Percentiles rank a stretch among this genome's conserved stretches.
Evolutionary conservation across 2,797 vertebrate species (phyloP).

Genomic region (Prionace glauca): DNA sequence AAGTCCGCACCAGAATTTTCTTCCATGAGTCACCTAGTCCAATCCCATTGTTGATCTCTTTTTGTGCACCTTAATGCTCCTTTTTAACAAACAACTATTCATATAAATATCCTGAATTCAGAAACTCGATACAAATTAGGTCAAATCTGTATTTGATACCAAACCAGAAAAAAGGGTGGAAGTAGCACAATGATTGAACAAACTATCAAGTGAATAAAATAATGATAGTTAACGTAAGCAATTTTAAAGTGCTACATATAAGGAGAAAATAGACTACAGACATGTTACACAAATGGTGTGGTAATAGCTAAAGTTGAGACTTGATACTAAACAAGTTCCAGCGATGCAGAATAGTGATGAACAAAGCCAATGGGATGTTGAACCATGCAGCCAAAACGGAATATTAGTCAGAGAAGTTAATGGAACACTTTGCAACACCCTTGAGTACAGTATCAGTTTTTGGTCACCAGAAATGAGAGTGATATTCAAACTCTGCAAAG

Average conservation of each 20-base stretch:
- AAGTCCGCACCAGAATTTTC: background rate
- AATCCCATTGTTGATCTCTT: background rate
- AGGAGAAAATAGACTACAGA: background rate
- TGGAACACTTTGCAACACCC: background rate
- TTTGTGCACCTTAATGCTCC: background rate
- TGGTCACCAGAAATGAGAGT: background rate
- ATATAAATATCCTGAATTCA: background rate
- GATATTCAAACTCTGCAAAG: background rate
- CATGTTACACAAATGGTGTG: background rate
- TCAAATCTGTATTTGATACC: background rate
- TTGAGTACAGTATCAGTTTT: background rate
- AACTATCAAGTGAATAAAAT: background rate
- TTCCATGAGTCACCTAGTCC: background rate
- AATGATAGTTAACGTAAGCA: background rate
- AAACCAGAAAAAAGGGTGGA: background rate
- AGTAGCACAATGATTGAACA: background rate
- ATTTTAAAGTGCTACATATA: background rate
- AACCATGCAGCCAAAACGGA: background rate
- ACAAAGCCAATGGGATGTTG: background rate
- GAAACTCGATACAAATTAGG: background rate
- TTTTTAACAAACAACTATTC: background rate
- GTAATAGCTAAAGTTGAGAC: background rate
- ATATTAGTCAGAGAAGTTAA: background rate
- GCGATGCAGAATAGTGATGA: background rate
- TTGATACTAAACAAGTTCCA: background rate